Evolutionary conservation across 2,888 invertebrate genomes (phyloP).

Genomic region (Dione vanillae): DNA sequence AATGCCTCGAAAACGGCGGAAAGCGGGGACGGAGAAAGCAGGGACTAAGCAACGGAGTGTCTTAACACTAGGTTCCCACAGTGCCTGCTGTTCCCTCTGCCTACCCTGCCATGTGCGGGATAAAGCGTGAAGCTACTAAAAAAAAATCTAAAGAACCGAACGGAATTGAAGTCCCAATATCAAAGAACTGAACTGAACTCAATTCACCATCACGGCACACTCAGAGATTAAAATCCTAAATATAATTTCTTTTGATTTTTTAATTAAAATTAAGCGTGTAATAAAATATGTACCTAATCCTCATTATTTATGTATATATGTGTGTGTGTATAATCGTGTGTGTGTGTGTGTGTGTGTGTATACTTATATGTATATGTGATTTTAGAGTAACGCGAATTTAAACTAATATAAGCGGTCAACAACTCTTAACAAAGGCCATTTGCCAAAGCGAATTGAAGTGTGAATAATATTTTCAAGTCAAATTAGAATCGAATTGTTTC

Average conservation of each 20-base stretch:
- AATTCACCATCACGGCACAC: too few relatives aligned
- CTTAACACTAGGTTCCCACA: too few relatives aligned
- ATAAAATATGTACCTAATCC: neutral
- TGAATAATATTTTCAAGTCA: conserved; percentile 33
- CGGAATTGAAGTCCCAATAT: too few relatives aligned
- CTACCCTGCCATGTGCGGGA: too few relatives aligned
- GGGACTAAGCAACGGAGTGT: too few relatives aligned
- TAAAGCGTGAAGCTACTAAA: too few relatives aligned
- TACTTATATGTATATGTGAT: neutral
- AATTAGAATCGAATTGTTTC: conserved; percentile 17
- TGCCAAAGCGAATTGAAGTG: conserved; percentile 25
- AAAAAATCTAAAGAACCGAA: too few relatives aligned
- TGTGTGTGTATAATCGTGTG: neutral
- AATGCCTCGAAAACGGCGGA: too few relatives aligned
- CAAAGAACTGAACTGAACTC: too few relatives aligned
- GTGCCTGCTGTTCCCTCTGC: too few relatives aligned
- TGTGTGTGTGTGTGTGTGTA: neutral
- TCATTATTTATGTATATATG: neutral
- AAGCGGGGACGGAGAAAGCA: too few relatives aligned
- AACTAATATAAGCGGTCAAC: conserved; percentile 33
- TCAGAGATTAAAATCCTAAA: too few relatives aligned
- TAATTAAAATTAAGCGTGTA: neutral
- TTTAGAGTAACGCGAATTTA: neutral
- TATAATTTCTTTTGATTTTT: neutral
- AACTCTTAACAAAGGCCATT: conserved; percentile 33